phyloP scores from a whole-genome alignment of 2,113 vertebrate species.

The Phocoena phocoena region DNA sequence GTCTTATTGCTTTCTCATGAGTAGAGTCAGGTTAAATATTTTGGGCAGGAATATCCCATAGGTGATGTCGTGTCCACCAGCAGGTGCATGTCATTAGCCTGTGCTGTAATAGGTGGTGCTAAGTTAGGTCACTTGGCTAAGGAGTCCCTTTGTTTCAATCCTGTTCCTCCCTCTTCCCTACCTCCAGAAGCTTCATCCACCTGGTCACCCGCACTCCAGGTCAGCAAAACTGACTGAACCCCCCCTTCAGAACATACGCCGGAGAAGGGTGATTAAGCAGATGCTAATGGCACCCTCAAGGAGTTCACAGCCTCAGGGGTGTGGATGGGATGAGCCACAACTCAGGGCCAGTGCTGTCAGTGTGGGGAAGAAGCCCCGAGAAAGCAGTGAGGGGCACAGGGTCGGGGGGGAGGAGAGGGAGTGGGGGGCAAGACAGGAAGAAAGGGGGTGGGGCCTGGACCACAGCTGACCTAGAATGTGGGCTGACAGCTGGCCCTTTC shows the following conservation, averaged over 20 bases:
- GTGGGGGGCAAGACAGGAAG: neutral
- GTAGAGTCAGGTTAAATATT: neutral
- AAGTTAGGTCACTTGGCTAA: neutral
- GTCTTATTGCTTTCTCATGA: conserved; percentile 4
- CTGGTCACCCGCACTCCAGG: neutral
- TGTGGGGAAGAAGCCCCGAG: neutral
- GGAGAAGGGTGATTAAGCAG: neutral
- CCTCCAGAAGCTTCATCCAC: neutral
- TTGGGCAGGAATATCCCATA: neutral
- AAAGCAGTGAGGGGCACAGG: no score
- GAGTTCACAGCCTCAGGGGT: neutral
- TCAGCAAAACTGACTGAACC: neutral
- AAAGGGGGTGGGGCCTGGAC: neutral
- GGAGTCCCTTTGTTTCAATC: neutral
- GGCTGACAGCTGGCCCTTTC: neutral
- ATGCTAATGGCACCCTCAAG: neutral
- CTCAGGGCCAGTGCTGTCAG: neutral
- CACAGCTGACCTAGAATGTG: neutral
- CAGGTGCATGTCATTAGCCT: neutral
- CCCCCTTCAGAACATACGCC: neutral
- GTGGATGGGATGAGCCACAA: neutral
- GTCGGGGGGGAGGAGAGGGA: neutral
- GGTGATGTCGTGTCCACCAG: neutral
- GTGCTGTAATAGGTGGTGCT: neutral
- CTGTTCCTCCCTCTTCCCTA: neutral